Percentiles rank a stretch among this genome's conserved stretches.
Conservation (phyloP, 2,888 invertebrate genomes). For the Seira sanloemensis region DNA sequence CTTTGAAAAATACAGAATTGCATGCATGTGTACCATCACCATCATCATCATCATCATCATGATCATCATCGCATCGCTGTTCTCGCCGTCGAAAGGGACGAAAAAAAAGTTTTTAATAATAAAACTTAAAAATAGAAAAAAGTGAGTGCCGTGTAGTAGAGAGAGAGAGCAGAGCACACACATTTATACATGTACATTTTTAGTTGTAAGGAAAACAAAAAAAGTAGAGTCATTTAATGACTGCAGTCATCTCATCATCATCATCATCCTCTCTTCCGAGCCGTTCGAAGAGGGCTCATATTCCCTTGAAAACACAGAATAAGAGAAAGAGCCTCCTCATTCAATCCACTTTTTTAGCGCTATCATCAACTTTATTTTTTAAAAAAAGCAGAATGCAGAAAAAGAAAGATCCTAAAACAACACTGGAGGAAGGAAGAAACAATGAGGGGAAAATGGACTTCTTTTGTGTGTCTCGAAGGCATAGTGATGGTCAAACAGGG, state of each 20-base stretch:
- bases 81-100: too few relatives aligned
- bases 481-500: constrained; percentile 9
- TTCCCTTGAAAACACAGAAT: not conserved
- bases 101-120: not conserved
- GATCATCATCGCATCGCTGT: not conserved
- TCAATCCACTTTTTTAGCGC: not conserved
- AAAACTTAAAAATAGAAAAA: not conserved
- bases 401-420: constrained; percentile 24
- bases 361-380: not conserved
- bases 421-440: not conserved
- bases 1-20: not conserved
- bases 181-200: too few relatives aligned
- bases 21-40: not conserved
- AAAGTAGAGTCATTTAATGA: constrained; percentile 1
- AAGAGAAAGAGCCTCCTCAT: too few relatives aligned
- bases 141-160: not conserved
- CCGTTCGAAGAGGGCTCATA: not conserved
- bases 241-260: not conserved
- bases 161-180: not conserved
- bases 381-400: not conserved
- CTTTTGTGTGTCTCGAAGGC: too few relatives aligned
- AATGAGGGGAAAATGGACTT: not conserved
- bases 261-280: too few relatives aligned
- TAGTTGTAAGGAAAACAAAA: not conserved
- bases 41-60: not conserved